Percentiles rank a stretch among this genome's conserved stretches.
These are phyloP conservation scores for Oreotrochilus melanogaster DNA, from an alignment of 2,113 vertebrate genomes.

Conservation along the genomic window DNA sequence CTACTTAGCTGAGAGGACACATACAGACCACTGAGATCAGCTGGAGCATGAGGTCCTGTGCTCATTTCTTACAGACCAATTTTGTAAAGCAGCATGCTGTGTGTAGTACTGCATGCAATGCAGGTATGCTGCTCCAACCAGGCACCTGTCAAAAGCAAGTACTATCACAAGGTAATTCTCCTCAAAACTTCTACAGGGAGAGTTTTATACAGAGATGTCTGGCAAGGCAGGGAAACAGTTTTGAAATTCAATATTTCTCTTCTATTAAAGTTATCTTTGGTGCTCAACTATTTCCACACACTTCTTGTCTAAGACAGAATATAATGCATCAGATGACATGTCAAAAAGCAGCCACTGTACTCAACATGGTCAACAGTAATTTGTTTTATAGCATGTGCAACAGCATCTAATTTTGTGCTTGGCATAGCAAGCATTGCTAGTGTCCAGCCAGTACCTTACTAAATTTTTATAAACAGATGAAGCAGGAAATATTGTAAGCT, in stretches of 20 bases:
- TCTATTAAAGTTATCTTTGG: background rate
- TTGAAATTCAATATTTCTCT: background rate
- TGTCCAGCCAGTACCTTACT: background rate
- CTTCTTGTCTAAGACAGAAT: background rate
- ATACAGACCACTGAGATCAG: background rate
- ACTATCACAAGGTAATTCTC: fast-evolving
- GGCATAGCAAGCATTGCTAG: background rate
- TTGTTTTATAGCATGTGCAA: background rate
- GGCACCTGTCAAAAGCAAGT: background rate
- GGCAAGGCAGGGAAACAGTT: background rate
- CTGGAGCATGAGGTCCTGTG: fast-evolving
- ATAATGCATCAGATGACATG: background rate
- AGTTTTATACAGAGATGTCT: background rate
- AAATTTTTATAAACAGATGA: background rate
- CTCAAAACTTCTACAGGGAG: background rate
- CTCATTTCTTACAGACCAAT: background rate
- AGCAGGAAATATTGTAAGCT: background rate
- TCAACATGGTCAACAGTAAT: background rate
- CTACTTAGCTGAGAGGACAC: background rate
- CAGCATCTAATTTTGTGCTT: background rate
- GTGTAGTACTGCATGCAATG: background rate
- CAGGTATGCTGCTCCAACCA: background rate
- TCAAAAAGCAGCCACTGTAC: background rate
- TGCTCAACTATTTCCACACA: background rate
- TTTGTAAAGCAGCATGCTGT: background rate